Evolutionary conservation across 1,140 invertebrate species (phyloP).

Genomic region (Meloidogyne hapla): DNA sequence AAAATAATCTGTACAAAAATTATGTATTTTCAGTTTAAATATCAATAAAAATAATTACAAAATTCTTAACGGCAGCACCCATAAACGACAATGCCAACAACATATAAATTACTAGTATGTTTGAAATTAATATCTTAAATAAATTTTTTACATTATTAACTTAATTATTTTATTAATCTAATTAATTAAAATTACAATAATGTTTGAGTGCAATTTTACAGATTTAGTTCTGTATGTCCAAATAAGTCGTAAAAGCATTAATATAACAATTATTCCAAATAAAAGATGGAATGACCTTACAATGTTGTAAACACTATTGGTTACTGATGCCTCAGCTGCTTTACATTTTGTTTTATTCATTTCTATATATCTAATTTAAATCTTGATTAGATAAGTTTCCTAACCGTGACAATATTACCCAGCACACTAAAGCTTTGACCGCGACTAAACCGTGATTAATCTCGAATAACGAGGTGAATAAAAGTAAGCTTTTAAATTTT

Average conservation of each 20-base stretch:
- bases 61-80: neutral
- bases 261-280: neutral
- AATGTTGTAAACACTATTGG: constrained; percentile 8
- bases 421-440: no score
- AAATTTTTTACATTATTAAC: neutral
- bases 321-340: neutral
- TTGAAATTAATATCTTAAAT: constrained; percentile 4
- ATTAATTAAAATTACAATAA: constrained; percentile 6
- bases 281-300: neutral
- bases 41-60: neutral
- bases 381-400: no score
- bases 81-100: constrained; percentile 5
- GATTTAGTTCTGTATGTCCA: neutral
- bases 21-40: neutral
- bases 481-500: no score
- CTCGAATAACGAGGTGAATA: no score
- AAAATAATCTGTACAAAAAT: neutral
- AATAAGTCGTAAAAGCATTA: neutral
- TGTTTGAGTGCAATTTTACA: constrained; percentile 8
- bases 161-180: neutral
- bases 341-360: neutral
- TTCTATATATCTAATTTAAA: no score
- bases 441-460: no score
- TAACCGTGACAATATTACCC: no score
- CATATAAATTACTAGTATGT: neutral